These are phyloP conservation scores for Calosoma granatense DNA, from an alignment of 1,140 invertebrate genomes.

Conservation along the genomic window DNA sequence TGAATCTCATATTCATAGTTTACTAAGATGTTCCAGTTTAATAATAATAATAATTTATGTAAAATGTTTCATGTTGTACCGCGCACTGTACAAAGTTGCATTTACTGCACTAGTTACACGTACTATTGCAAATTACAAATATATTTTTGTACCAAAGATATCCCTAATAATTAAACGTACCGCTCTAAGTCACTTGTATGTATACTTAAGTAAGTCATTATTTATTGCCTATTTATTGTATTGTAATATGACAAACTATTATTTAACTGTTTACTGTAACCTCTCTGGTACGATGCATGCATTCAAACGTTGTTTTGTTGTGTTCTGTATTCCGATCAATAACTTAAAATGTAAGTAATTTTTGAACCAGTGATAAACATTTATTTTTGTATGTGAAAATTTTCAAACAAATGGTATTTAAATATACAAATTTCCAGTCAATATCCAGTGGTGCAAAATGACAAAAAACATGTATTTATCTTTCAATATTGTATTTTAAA, in stretches of 20 bases:
- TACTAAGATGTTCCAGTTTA: background rate
- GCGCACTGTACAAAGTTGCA: background rate
- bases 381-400: background rate
- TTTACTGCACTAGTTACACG: background rate
- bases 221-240: too few species aligned
- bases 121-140: too few species aligned
- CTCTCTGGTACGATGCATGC: background rate
- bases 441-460: background rate
- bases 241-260: too few species aligned
- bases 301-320: background rate
- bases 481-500: constrained; percentile 1
- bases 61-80: background rate
- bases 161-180: background rate
- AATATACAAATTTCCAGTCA: background rate
- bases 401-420: background rate
- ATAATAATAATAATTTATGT: background rate
- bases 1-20: background rate
- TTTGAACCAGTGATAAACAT: background rate
- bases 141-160: background rate
- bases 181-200: too few species aligned
- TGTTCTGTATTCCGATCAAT: background rate
- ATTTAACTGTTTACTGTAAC: too few species aligned
- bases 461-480: background rate
- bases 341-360: background rate
- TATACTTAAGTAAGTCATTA: background rate